These are phyloP conservation scores for Leucoraja ocellata DNA, from an alignment of 2,797 vertebrate species.

Conservation along the genomic window DNA sequence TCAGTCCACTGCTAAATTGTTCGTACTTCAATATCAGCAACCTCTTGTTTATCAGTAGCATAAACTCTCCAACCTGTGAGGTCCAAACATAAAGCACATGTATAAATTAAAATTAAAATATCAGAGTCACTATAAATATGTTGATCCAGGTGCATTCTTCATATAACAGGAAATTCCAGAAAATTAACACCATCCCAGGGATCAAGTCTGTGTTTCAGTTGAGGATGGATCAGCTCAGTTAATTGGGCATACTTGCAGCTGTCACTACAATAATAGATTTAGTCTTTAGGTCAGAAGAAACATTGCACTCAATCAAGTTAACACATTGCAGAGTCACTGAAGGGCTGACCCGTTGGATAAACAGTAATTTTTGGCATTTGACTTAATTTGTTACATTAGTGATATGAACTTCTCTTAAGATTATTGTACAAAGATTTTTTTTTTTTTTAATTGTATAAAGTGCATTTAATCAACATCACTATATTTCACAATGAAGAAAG, in stretches of 20 bases:
- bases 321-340: background rate
- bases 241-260: constrained; percentile 14
- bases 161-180: constrained; percentile 2
- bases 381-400: background rate
- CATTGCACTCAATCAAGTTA: background rate
- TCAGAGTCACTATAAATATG: background rate
- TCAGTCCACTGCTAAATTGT: background rate
- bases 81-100: background rate
- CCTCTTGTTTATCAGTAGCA: background rate
- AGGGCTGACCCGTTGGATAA: background rate
- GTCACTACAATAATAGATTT: background rate
- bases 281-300: constrained; percentile 22
- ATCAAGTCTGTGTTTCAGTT: background rate
- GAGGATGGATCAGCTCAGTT: background rate
- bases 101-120: constrained; percentile 22
- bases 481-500: background rate
- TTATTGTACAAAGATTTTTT: background rate
- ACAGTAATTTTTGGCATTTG: background rate
- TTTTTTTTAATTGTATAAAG: too few species aligned
- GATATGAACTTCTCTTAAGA: background rate
- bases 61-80: background rate
- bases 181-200: constrained; percentile 32
- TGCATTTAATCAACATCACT: background rate
- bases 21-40: background rate
- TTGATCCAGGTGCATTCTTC: constrained; percentile 27